Conservation (phyloP, 2,113 vertebrate genomes). For the Eptatretus burgeri region DNA sequence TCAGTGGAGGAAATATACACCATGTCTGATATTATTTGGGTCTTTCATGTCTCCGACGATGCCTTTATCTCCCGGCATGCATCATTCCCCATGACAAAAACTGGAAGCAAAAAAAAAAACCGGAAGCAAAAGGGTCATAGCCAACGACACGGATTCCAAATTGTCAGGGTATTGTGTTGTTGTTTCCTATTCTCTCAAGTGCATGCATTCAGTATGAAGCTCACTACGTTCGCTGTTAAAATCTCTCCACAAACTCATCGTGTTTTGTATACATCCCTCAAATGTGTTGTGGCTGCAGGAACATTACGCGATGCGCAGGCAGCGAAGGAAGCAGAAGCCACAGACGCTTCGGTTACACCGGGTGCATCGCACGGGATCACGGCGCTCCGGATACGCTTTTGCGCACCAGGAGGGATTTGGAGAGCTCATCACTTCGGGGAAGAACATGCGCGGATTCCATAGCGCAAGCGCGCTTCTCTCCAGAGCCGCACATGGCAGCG, state of each 20-base stretch:
- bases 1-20: too few relatives aligned
- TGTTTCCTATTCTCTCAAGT: too few relatives aligned
- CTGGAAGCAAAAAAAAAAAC: too few relatives aligned
- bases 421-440: slow-evolving; percentile 39
- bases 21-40: too few relatives aligned
- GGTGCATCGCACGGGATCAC: slow-evolving; percentile 27
- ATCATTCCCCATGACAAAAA: too few relatives aligned
- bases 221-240: too few relatives aligned
- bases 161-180: too few relatives aligned
- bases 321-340: slow-evolving; percentile 21
- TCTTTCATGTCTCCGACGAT: too few relatives aligned
- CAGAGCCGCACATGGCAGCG: slow-evolving; percentile 14
- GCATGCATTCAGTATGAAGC: too few relatives aligned
- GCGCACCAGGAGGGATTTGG: slow-evolving; percentile 39
- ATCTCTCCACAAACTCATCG: neutral
- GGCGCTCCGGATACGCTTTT: slow-evolving; percentile 34
- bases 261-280: neutral
- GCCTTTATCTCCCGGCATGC: too few relatives aligned
- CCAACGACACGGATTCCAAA: too few relatives aligned
- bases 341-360: slow-evolving; percentile 19
- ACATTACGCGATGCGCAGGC: slow-evolving; percentile 21
- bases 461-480: slow-evolving; percentile 20
- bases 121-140: too few relatives aligned
- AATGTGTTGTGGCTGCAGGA: slow-evolving; percentile 17
- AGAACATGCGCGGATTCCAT: slow-evolving; percentile 31